Percentiles rank a stretch among this genome's conserved stretches.
Conservation (phyloP, 2,113 vertebrate species). For the Nipponia nippon region DNA sequence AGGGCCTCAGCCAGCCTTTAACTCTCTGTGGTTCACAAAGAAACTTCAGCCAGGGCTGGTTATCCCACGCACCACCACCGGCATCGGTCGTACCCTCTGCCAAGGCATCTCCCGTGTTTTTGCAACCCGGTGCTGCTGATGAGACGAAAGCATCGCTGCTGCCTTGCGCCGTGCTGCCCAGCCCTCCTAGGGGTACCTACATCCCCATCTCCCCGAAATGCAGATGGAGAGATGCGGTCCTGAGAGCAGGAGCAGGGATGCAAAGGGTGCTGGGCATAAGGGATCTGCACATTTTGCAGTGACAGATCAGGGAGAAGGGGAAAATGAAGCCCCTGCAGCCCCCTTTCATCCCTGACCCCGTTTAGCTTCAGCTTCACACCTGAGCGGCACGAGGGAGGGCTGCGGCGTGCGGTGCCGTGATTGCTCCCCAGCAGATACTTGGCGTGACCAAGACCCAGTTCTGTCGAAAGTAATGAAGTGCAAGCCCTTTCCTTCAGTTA, state of each 20-base stretch:
- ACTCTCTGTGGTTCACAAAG: conserved; percentile 27
- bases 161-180: not conserved
- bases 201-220: rapidly evolving
- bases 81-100: not conserved
- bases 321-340: not conserved
- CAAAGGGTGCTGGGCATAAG: rapidly evolving
- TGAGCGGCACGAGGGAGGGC: rapidly evolving
- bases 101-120: rapidly evolving
- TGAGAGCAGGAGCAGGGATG: not conserved
- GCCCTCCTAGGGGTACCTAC: not conserved
- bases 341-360: not conserved
- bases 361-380: not conserved
- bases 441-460: conserved; percentile 33
- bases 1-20: conserved; percentile 24
- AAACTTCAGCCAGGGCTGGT: not conserved
- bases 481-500: conserved; percentile 41
- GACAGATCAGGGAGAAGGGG: not conserved
- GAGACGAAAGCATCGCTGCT: not conserved
- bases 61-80: rapidly evolving
- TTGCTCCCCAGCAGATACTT: conserved; percentile 1
- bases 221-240: rapidly evolving
- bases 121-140: rapidly evolving
- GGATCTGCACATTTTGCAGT: rapidly evolving
- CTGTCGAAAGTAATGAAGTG: conserved; percentile 39
- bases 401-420: rapidly evolving